Base-by-base conservation (phyloP, 1,140 invertebrate genomes). In the Drosophila santomea region DNA sequence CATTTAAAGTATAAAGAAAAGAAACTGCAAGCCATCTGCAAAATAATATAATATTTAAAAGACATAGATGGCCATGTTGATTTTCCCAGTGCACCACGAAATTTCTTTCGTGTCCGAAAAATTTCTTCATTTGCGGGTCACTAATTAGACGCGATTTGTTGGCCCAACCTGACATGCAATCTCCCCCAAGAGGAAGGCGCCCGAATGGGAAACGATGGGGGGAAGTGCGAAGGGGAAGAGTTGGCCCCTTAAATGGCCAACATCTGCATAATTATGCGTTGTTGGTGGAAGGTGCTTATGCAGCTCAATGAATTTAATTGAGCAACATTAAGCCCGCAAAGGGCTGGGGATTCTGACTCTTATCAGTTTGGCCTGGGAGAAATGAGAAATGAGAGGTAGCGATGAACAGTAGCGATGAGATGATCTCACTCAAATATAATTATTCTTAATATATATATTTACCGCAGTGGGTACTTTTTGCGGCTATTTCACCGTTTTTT, bases 231-330 rank as follows among this genome's bases (percentile, higher is more conserved):
- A 15, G 35, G 25, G 25, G 12, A 32, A 20, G 23, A 17, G 55
- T n/a, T 23, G 58, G 59, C 43, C 59, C 66, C 38, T 36, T 71
- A 71, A 71, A 71, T 71, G 68, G 64, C 44, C 64, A 71, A 71
- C 68, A 71, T 71, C 66, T 71, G 68, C 68, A 71, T 71, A 71
- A 71, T 71, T 71, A 71, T 71, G 68, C 52, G 68, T 71, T 71
- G 68, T 71, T 58, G 51, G 36, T 48, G 63, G 63, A 71, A 50
- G 68, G 68, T 71, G 68, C 68, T 71, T 71, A 71, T 71, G 68
- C 68, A 71, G 52, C 68, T 71, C 68, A 71, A 71, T 71, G 68
- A 71, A 71, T 71, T 71, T 71, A 71, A 71, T 71, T 71, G 68
- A 48, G 36, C 68, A 71, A 58, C 68, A 71, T 71, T 71, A 71